Evolutionary conservation across 2,888 invertebrate genomes (phyloP).

Genomic region (Orthosia incerta): DNA sequence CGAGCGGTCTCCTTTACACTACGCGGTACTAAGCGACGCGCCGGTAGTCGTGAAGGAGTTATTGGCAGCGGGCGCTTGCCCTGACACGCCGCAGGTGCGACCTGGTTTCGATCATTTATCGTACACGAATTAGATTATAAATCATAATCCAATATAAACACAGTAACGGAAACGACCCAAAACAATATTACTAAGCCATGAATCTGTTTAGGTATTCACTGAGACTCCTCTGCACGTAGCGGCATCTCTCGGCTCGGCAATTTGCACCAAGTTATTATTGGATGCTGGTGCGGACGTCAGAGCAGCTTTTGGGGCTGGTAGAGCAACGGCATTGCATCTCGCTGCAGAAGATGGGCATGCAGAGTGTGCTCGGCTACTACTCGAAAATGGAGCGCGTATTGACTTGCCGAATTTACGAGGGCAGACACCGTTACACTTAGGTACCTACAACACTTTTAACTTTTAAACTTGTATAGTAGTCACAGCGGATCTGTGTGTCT

Average conservation of each 20-base stretch:
- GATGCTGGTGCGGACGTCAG: constrained; percentile 95
- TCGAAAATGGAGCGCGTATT: constrained; percentile 94
- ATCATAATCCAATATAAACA: constrained; percentile 59
- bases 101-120: constrained; percentile 64
- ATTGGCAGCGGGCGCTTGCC: constrained; percentile 94
- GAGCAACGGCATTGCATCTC: constrained; percentile 95
- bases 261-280: constrained; percentile 93
- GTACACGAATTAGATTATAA: constrained; percentile 46
- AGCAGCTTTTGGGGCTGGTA: constrained; percentile 93
- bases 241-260: constrained; percentile 93
- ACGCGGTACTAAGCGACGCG: constrained; percentile 95
- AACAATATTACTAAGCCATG: constrained; percentile 52
- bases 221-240: constrained; percentile 96
- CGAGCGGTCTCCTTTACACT: constrained; percentile 95
- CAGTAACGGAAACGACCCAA: constrained; percentile 40
- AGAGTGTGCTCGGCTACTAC: constrained; percentile 93
- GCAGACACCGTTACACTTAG: constrained; percentile 96
- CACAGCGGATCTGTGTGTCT: too few species aligned
- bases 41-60: constrained; percentile 94
- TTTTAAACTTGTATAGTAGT: too few species aligned
- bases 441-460: constrained; percentile 67
- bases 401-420: constrained; percentile 94
- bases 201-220: constrained; percentile 92
- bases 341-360: constrained; percentile 97
- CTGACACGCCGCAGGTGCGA: constrained; percentile 95